Percentiles rank a stretch among this genome's conserved stretches.
Evolutionary conservation across 92 coral and sea anemone genomes (phyloP).

Genomic region (Blastomussa wellsi): DNA sequence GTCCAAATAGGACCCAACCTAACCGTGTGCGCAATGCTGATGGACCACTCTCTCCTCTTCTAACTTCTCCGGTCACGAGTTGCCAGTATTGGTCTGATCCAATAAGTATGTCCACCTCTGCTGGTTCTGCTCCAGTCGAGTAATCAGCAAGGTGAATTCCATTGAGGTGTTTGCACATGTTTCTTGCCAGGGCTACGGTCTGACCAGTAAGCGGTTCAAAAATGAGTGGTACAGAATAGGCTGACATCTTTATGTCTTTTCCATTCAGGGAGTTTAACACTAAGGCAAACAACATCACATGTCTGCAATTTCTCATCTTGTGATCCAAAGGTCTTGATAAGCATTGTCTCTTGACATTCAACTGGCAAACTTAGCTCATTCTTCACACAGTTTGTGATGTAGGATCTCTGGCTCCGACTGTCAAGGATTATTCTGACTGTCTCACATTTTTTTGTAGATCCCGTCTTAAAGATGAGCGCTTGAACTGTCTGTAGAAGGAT

Average conservation of each 20-base stretch:
- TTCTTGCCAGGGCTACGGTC: conserved; percentile 14
- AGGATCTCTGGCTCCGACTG: conserved; percentile 60
- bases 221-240: conserved; percentile 17
- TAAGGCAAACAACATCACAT: conserved; percentile 29
- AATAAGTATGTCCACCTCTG: conserved; percentile 30
- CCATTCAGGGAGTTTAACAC: conserved; percentile 30
- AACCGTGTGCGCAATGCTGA: conserved; percentile 49
- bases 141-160: conserved; percentile 26
- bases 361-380: conserved; percentile 21
- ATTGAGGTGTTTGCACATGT: conserved; percentile 3
- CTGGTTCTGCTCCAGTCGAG: conserved; percentile 16
- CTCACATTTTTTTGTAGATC: background rate
- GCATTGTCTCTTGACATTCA: conserved; percentile 40
- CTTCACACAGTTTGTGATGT: conserved; percentile 35
- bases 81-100: conserved; percentile 50
- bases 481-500: conserved; percentile 45
- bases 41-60: conserved; percentile 43
- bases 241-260: conserved; percentile 15
- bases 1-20: conserved; percentile 47
- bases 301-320: conserved; percentile 36
- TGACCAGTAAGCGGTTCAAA: conserved; percentile 19
- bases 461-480: too few species aligned
- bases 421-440: conserved; percentile 51
- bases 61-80: conserved; percentile 35
- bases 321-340: conserved; percentile 61